Evolutionary conservation across 2,888 invertebrate genomes (phyloP).

Genomic region (Phorcus lineatus): DNA sequence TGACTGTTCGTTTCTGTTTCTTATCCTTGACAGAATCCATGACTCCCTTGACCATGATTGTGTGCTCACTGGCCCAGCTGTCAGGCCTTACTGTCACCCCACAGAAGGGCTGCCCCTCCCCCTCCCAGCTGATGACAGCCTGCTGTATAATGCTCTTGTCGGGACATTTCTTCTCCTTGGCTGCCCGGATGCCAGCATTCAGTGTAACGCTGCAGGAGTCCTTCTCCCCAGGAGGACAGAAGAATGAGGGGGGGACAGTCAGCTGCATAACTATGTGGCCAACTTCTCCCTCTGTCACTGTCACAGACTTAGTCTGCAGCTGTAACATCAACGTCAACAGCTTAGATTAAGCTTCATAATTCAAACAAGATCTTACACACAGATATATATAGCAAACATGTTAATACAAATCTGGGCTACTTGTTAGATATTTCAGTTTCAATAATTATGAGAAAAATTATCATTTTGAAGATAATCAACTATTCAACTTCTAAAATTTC

Average conservation of each 20-base stretch:
- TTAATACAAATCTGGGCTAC: no score
- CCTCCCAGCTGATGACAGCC: constrained; percentile 29
- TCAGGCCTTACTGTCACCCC: constrained; percentile 27
- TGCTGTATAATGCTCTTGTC: constrained; percentile 38
- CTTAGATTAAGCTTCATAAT: no score
- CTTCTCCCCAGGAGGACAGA: constrained; percentile 37
- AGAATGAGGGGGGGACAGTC: constrained; percentile 41
- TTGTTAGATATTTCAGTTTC: no score
- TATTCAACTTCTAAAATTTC: no score
- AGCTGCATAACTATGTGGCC: constrained; percentile 32
- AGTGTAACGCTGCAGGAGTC: constrained; percentile 42
- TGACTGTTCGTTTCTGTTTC: constrained; percentile 44
- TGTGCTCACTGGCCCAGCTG: constrained; percentile 28
- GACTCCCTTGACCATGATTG: constrained; percentile 43
- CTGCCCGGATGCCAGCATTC: constrained; percentile 38
- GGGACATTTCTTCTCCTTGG: constrained; percentile 45
- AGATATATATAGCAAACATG: background rate
- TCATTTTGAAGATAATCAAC: no score
- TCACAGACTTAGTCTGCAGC: constrained; percentile 28
- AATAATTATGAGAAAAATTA: no score
- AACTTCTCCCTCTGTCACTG: constrained; percentile 39
- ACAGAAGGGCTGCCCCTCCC: constrained; percentile 41
- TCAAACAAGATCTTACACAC: background rate
- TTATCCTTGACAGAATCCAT: constrained; percentile 50
- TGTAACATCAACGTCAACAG: background rate